phyloP scores from a whole-genome alignment of 2,113 vertebrate species.

The Ammodytes dubius region DNA sequence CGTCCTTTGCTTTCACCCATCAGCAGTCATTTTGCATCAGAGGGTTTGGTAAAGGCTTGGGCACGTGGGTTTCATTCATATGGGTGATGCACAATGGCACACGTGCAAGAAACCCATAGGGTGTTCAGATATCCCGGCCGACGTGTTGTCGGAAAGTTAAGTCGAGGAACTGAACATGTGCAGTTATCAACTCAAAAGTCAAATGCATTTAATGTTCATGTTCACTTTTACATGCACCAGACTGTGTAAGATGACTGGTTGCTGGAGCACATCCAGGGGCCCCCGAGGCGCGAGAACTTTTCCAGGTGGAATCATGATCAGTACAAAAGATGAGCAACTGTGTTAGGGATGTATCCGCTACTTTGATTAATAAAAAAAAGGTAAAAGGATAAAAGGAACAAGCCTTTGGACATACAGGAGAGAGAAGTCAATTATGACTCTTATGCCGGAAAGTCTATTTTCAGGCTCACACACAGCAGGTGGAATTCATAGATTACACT shows the following conservation, averaged over 20 bases:
- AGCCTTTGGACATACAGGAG: background rate
- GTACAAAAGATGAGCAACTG: background rate
- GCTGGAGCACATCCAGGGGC: background rate
- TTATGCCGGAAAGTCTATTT: background rate
- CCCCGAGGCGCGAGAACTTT: background rate
- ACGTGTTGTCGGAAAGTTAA: background rate
- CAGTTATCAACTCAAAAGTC: background rate
- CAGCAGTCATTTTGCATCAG: slow-evolving; percentile 37
- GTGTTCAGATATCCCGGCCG: background rate
- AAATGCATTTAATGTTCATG: background rate
- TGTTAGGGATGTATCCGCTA: background rate
- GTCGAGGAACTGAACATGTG: slow-evolving; percentile 1
- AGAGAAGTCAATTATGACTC: background rate
- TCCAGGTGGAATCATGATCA: background rate
- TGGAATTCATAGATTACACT: background rate
- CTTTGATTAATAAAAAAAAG: slow-evolving; percentile 7
- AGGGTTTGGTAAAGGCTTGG: background rate
- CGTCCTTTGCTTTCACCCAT: slow-evolving; percentile 38
- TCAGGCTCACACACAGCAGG: background rate
- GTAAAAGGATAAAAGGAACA: background rate
- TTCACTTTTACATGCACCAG: too few relatives aligned
- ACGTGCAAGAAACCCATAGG: background rate
- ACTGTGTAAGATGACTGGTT: background rate
- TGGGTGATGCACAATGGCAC: slow-evolving; percentile 11
- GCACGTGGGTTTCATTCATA: slow-evolving; percentile 3